Base-by-base conservation (phyloP, 2,113 vertebrate genomes). In the Crotalus horridus region DNA sequence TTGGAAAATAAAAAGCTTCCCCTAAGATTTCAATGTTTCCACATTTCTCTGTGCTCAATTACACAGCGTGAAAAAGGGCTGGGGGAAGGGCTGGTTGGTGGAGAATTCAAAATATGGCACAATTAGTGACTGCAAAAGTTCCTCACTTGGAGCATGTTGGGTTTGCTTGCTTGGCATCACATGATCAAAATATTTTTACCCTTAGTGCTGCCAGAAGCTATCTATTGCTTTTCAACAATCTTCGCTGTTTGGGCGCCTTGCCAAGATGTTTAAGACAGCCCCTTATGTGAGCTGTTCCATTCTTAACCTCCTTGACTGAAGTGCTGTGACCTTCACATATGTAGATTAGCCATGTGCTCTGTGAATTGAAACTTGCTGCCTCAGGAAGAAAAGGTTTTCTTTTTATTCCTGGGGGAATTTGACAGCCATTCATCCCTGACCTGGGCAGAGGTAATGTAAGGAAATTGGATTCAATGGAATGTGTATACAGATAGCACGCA, bases 341-440 rank as follows among this genome's bases (percentile, higher is more conserved):
- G 98, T 96, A 98, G 98, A 99, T 99, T 98, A 99, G 98, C 98
- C 98, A 97, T 96, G 98, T 98, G 99, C 96, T 97, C 96, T 96
- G 96, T 97, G 97, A 97, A 97, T 97, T 95, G 96, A 97, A 97
- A 95, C 95, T 95, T 91, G 97, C 97, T 96, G 96, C 97, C 96
- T 97, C 97, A 92, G 97, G 95, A 96, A 97, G 97, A 97, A 97
- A 96, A 95, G 64, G 88, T 91, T 96, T 96, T 95, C 95, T 97
- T 96, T 96, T 96, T 94, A 94, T 96, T 96, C 96, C 92, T 29
- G 59, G 87, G 95, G 96, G 97, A 97, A 95, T 97, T 96, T 96
- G 97, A 97, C 97, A 97, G 97, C 97, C 96, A 94, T 97, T 97
- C 97, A 96, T 96, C 96, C 97, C 97, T 97, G 97, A 97, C 97